Evolutionary conservation across 2,797 vertebrate species (phyloP), one percentile per base, ranked within the genome.

Genomic region (Falco naumanni): DNA sequence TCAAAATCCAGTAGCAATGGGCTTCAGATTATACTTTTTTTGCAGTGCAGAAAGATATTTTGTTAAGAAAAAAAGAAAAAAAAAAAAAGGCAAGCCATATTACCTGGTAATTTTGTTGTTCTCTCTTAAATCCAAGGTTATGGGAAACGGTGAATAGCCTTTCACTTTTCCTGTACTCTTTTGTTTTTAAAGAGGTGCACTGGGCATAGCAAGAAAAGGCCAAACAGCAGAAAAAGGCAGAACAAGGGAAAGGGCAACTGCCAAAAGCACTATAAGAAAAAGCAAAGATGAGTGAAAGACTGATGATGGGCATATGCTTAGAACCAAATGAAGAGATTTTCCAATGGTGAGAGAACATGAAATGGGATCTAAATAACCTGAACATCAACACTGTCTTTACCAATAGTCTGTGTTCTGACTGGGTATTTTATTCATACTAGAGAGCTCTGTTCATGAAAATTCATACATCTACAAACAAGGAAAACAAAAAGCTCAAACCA

Each of bases 401-500:
- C 37, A 68, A 31, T 57, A 25, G 13, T 72, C 51, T 77, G 21
- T 59, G 29, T 47, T 84, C 10, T 87, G 34, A 54, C 16, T 26
- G 61, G n/a, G 26, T 83, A 94, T 80, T 94, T 94, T 84, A 87
- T 87, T 89, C 53, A 47, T 57, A 47, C 5, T n/a, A 45, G 31
- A 82, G 10, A 53, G 4, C 25, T 79, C 43, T 77, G 45, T 69
- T 92, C 41, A 64, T 92, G 89, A 85, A 91, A 96, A 93, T 92
- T 81, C 45, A 61, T 77, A 54, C n/a, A 65, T 71, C 75, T 74
- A 94, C 31, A 91, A 94, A 70, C 37, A 89, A 92, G 34, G 19
- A 86, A 93, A 96, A 89, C 75, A 92, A 85, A 95, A 87, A 90
- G 14, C 53, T 16, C 53, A 34, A 74, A 88, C 41, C 75, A 77